A percentile compares a stretch with the other conserved stretches of the same genome.
Conservation (phyloP, 53 echinoderm and acorn worm species). For the Mesocentrotus franciscanus region DNA sequence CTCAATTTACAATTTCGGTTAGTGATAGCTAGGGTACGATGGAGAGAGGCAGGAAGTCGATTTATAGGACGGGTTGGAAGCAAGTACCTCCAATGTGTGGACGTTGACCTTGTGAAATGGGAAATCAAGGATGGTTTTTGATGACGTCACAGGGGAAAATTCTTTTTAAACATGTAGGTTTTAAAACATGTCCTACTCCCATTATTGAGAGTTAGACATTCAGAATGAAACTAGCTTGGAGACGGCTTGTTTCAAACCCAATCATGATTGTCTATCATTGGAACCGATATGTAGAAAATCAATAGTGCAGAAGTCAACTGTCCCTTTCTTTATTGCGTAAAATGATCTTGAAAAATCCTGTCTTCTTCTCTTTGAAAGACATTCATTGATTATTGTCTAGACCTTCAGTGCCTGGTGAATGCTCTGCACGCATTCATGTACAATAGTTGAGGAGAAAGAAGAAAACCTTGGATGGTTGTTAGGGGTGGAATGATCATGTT, state of each 20-base stretch:
- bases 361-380: background rate
- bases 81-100: background rate
- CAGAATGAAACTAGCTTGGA: background rate
- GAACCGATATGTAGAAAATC: background rate
- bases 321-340: background rate
- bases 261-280: background rate
- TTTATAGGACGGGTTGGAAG: background rate
- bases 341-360: background rate
- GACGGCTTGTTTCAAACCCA: background rate
- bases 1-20: constrained; percentile 32
- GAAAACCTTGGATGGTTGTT: background rate
- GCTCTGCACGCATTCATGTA: background rate
- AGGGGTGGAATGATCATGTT: background rate
- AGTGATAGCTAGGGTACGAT: background rate
- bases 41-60: constrained; percentile 8
- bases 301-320: constrained; percentile 12
- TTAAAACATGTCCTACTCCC: too few relatives aligned
- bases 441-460: background rate
- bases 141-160: background rate
- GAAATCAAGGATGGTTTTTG: background rate
- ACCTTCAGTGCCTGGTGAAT: background rate
- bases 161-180: background rate
- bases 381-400: background rate
- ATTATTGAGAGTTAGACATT: background rate
- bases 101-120: background rate